A percentile compares a stretch with the other conserved stretches of the same genome.
phyloP scores from a whole-genome alignment of 2,888 invertebrate genomes.

The Sipha maydis region DNA sequence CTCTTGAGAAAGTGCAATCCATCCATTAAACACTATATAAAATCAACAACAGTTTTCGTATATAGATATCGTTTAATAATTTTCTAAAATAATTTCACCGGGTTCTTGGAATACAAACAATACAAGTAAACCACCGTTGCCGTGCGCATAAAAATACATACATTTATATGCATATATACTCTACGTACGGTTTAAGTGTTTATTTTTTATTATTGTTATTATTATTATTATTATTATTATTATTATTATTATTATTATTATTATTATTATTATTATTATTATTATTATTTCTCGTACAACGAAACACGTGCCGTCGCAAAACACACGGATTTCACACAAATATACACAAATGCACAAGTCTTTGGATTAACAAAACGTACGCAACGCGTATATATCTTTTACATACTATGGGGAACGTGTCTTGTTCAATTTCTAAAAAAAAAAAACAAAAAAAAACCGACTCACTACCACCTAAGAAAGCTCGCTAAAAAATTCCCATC shows the following conservation, averaged over 20 bases:
- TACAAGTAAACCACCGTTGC: not conserved
- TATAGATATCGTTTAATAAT: not conserved
- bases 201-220: not conserved
- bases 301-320: not conserved
- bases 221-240: not conserved
- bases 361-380: slow-evolving; percentile 5
- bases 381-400: slow-evolving; percentile 7
- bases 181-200: not conserved
- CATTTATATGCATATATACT: not conserved
- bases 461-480: not conserved
- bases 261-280: slow-evolving; percentile 6
- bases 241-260: slow-evolving; percentile 13
- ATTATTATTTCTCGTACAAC: not conserved
- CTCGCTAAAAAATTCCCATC: slow-evolving; percentile 55
- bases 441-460: not conserved
- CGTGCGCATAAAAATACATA: not conserved
- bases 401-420: not conserved
- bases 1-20: not conserved
- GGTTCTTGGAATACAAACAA: not conserved
- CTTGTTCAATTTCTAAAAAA: slow-evolving; percentile 41
- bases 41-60: not conserved
- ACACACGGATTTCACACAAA: not conserved
- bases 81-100: slow-evolving; percentile 9
- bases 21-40: not conserved
- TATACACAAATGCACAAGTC: not conserved